Conservation (phyloP, 2,113 vertebrate species). For the Mixornis gularis region DNA sequence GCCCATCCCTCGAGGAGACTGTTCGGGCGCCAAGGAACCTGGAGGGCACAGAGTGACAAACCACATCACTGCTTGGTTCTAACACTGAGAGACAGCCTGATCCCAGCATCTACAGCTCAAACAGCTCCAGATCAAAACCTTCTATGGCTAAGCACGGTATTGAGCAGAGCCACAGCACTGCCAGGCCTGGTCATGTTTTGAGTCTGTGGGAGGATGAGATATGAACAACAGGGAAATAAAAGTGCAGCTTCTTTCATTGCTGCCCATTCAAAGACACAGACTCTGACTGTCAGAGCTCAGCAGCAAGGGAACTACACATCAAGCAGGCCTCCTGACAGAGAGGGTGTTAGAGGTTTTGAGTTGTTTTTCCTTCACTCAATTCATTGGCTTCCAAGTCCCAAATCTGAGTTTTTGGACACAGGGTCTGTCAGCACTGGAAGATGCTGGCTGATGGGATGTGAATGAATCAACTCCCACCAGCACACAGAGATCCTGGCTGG, state of each 20-base stretch:
- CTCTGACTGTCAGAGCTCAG: not conserved
- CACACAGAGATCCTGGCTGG: not conserved
- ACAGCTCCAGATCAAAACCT: not conserved
- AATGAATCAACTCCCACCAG: not conserved
- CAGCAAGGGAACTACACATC: not conserved
- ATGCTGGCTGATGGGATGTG: accelerated
- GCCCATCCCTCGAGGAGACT: slow-evolving; percentile 79
- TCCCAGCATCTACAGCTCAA: not conserved
- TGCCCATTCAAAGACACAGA: not conserved
- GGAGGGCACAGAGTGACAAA: not conserved
- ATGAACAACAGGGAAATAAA: not conserved
- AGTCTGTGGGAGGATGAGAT: not conserved
- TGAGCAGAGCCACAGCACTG: not conserved
- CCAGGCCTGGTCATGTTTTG: not conserved
- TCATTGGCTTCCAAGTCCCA: not conserved
- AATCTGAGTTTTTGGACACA: not conserved
- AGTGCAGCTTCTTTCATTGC: not conserved
- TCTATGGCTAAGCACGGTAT: not conserved
- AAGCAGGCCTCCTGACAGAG: not conserved
- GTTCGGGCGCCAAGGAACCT: slow-evolving; percentile 61
- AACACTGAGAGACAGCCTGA: not conserved
- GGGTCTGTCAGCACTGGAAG: not conserved
- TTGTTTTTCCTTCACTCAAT: not conserved
- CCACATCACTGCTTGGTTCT: not conserved
- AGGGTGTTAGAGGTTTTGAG: not conserved